Evolutionary conservation across 2,113 vertebrate genomes (phyloP).

Genomic region (Brachypodius melanocephalos): DNA sequence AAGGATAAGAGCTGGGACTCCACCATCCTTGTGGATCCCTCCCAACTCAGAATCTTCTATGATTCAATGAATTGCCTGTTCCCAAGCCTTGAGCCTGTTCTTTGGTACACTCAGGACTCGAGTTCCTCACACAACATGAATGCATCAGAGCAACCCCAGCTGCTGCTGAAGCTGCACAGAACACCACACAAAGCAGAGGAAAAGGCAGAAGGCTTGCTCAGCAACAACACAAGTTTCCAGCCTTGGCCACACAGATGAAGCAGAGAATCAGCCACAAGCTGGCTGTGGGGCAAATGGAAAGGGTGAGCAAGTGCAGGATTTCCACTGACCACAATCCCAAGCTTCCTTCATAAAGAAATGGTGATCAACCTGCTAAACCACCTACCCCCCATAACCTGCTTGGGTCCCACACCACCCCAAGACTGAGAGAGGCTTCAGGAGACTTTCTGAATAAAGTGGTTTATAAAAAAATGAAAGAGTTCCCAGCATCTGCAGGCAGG

Average conservation of each 20-base stretch:
- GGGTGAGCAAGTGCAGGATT: not conserved
- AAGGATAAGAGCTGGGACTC: not conserved
- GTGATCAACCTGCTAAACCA: not conserved
- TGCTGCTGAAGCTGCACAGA: not conserved
- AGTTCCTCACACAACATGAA: not conserved
- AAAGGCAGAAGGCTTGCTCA: not conserved
- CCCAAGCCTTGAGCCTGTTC: not conserved
- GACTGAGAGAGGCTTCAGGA: too few species aligned
- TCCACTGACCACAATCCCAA: accelerated
- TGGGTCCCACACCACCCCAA: not conserved
- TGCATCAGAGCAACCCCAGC: not conserved
- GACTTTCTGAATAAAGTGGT: not conserved
- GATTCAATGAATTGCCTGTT: not conserved
- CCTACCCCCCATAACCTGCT: not conserved
- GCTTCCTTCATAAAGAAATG: not conserved
- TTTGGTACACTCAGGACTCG: not conserved
- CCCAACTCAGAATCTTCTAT: not conserved
- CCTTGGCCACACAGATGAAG: not conserved
- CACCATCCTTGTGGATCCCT: not conserved
- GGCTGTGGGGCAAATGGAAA: not conserved
- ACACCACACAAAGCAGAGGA: not conserved
- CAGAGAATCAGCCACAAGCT: not conserved
- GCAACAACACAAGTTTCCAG: not conserved
- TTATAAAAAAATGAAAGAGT: not conserved
- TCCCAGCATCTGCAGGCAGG: not conserved